phyloP scores from a whole-genome alignment of 2,113 vertebrate species.

The Daubentonia madagascariensis region DNA sequence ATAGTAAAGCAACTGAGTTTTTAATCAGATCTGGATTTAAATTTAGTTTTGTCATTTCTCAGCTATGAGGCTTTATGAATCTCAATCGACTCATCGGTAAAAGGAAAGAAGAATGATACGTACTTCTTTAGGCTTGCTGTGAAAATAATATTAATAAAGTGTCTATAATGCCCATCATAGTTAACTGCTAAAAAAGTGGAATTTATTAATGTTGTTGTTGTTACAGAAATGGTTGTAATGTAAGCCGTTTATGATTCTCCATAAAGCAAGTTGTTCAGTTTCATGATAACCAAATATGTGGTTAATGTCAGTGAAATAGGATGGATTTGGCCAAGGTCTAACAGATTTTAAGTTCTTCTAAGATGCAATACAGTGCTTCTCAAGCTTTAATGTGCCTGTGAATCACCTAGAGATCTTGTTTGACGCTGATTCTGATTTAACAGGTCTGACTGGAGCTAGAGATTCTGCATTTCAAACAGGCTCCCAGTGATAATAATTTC shows the following conservation, averaged over 20 bases:
- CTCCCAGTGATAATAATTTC: background rate
- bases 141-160: background rate
- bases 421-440: background rate
- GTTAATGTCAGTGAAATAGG: background rate
- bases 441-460: background rate
- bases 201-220: background rate
- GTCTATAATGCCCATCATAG: background rate
- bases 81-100: background rate
- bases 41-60: constrained; percentile 24
- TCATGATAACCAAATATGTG: background rate
- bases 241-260: background rate
- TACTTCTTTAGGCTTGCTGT: background rate
- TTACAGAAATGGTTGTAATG: background rate
- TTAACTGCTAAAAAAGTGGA: background rate
- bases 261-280: background rate
- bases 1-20: background rate
- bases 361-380: background rate
- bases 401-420: background rate
- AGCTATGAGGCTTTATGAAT: background rate
- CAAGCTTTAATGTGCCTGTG: background rate
- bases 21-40: constrained; percentile 19
- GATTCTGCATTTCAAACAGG: background rate
- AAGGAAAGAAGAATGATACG: background rate
- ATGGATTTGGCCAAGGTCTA: background rate
- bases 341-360: background rate